phyloP scores from a whole-genome alignment of 1,140 invertebrate species.

The Caenorhabditis inopinata region DNA sequence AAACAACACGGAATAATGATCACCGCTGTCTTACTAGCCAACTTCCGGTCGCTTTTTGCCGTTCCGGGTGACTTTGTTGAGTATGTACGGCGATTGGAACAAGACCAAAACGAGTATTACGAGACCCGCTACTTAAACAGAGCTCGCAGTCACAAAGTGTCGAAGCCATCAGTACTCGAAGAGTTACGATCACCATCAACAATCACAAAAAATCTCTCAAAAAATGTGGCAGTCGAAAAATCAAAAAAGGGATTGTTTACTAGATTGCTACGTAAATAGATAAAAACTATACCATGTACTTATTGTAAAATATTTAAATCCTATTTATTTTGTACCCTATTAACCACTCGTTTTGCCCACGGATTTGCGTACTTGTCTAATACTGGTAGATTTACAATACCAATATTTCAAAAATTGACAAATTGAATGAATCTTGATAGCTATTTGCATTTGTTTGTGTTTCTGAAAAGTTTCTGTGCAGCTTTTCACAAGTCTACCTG shows the following conservation, averaged over 20 bases:
- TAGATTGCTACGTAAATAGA: neutral
- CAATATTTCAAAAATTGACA: too few relatives aligned
- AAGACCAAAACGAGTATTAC: neutral
- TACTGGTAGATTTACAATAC: too few relatives aligned
- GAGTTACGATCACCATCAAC: neutral
- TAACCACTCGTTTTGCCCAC: too few relatives aligned
- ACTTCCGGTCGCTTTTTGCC: neutral
- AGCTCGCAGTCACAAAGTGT: neutral
- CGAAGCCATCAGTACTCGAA: neutral
- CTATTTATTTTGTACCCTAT: neutral
- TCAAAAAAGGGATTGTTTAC: conserved; percentile 11
- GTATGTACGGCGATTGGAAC: neutral
- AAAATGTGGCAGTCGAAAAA: neutral
- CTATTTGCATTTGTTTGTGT: too few relatives aligned
- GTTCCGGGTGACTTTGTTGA: neutral
- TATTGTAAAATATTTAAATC: neutral
- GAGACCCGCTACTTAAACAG: neutral
- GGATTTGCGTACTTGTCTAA: too few relatives aligned
- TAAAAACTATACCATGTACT: neutral
- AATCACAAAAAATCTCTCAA: neutral
- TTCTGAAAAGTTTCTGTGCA: too few relatives aligned
- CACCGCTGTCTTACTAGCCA: neutral
- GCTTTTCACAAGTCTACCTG: too few relatives aligned
- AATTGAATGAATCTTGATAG: too few relatives aligned
- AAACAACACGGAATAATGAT: conserved; percentile 11